A percentile compares a stretch with the other conserved stretches of the same genome.
These are phyloP conservation scores for Cryptotermes secundus DNA, from an alignment of 1,140 invertebrate species.

Conservation along the genomic window DNA sequence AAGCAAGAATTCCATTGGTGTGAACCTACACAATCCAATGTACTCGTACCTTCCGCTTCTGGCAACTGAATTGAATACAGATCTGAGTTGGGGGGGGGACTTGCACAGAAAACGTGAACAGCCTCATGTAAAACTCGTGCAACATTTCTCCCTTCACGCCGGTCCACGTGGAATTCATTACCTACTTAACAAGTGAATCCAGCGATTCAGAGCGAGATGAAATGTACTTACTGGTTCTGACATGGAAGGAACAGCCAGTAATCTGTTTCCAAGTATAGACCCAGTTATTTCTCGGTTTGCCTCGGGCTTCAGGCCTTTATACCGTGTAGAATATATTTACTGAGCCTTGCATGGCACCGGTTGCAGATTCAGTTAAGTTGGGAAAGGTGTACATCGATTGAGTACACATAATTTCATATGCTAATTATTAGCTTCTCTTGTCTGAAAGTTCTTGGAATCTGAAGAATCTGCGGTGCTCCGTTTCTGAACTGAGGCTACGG, in stretches of 20 bases:
- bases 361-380: too few species aligned
- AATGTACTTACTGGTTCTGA: background rate
- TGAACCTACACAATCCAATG: background rate
- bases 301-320: too few species aligned
- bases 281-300: too few species aligned
- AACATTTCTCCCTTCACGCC: background rate
- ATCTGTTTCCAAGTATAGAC: background rate
- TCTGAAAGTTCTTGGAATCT: too few species aligned
- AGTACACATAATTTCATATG: too few species aligned
- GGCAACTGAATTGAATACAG: background rate
- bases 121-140: background rate
- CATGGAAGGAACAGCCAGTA: background rate
- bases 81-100: background rate
- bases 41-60: background rate
- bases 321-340: too few species aligned
- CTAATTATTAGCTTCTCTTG: too few species aligned
- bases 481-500: too few species aligned
- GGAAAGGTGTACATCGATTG: too few species aligned
- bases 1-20: background rate
- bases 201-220: background rate
- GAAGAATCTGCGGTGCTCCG: too few species aligned
- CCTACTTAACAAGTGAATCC: background rate
- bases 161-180: background rate
- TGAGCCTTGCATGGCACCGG: too few species aligned
- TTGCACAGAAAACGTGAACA: background rate